Conservation (phyloP, 2,113 vertebrate species). For the Lamprologus tigripictilis region DNA sequence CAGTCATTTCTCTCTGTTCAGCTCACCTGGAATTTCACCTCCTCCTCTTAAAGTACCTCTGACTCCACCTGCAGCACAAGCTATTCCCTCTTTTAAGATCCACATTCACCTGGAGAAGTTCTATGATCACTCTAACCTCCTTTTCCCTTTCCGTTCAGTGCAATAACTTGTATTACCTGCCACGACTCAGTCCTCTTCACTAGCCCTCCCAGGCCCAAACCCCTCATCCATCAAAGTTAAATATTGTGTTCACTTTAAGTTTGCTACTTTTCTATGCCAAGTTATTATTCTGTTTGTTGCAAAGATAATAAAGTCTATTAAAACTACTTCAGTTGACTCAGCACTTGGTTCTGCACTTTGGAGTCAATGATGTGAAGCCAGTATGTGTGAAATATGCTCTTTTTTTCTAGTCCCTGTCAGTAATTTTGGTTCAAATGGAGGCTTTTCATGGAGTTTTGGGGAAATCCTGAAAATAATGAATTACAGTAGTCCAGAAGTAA, state of each 20-base stretch:
- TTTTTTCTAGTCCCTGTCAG: background rate
- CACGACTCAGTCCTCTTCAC: background rate
- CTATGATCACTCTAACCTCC: background rate
- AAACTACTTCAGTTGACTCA: background rate
- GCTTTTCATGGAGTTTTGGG: background rate
- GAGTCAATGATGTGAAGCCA: background rate
- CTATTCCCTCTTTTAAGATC: background rate
- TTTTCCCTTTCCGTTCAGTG: background rate
- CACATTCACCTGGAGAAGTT: background rate
- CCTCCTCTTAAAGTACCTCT: background rate
- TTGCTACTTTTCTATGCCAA: background rate
- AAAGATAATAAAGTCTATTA: background rate
- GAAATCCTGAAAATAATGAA: background rate
- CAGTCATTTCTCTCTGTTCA: background rate
- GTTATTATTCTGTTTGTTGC: background rate
- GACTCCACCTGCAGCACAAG: background rate
- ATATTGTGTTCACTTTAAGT: background rate
- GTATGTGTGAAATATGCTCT: background rate
- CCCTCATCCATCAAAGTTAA: background rate
- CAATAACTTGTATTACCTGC: background rate
- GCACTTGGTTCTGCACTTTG: background rate
- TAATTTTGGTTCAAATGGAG: background rate
- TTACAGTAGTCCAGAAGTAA: background rate
- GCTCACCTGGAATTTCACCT: background rate
- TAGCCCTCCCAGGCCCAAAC: background rate